Evolutionary conservation across 2,113 vertebrate genomes (phyloP).

Genomic region (Dunckerocampus dactyliophorus): DNA sequence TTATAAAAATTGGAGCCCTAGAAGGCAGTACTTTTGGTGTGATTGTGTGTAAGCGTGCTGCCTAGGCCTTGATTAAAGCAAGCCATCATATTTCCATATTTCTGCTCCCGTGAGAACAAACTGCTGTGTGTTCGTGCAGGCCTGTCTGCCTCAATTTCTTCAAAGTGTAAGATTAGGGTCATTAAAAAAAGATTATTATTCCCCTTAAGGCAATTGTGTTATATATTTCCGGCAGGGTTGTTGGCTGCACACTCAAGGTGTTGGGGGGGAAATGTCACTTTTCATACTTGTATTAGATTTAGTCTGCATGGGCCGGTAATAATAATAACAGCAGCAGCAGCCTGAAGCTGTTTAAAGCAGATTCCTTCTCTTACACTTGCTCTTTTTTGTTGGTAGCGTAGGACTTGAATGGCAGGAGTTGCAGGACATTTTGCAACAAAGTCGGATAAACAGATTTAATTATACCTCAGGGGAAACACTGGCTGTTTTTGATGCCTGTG

Average conservation of each 20-base stretch:
- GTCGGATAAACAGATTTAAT: conserved; percentile 56
- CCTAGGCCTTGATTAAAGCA: conserved; percentile 45
- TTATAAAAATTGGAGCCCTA: neutral
- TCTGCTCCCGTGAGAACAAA: conserved; percentile 33
- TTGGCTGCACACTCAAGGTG: neutral
- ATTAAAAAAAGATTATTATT: conserved; percentile 21
- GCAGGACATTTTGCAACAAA: conserved; percentile 33
- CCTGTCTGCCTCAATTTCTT: conserved; percentile 20
- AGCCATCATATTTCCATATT: conserved; percentile 26
- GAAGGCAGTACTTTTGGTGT: neutral
- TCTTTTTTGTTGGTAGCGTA: neutral
- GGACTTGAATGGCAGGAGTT: conserved; percentile 29
- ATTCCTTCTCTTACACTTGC: conserved; percentile 9
- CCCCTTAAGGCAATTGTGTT: neutral
- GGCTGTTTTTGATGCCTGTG: conserved; percentile 25
- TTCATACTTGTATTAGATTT: conserved; percentile 1
- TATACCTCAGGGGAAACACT: conserved; percentile 34
- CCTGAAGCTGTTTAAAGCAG: neutral
- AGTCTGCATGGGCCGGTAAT: neutral
- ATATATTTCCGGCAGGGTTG: neutral
- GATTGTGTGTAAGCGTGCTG: too few species aligned
- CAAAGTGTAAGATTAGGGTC: conserved; percentile 26
- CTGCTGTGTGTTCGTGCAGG: conserved; percentile 37
- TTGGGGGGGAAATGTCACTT: neutral
- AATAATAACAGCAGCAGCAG: too few species aligned